phyloP scores from a whole-genome alignment of 64 coral and sea anemone species.

The Astreopora myriophthalma region DNA sequence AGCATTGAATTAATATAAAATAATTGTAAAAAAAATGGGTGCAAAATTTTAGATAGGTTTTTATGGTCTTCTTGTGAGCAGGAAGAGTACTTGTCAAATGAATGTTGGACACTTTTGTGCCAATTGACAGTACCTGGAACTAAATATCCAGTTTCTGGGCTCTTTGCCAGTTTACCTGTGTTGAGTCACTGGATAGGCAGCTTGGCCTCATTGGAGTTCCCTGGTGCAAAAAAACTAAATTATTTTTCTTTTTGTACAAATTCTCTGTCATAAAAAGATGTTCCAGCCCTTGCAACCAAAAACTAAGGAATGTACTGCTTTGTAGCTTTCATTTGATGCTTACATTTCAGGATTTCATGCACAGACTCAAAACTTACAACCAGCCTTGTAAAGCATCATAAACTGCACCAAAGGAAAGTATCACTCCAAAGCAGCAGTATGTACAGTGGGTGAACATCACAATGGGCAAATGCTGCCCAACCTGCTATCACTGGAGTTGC shows the following conservation, averaged over 20 bases:
- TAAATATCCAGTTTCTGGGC: no score
- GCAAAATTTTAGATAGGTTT: background rate
- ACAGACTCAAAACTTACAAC: background rate
- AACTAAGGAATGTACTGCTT: background rate
- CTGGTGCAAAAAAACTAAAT: background rate
- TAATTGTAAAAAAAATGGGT: background rate
- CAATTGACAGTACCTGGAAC: background rate
- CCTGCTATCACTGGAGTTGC: no score
- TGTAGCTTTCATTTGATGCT: background rate
- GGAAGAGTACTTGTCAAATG: background rate
- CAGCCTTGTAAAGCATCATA: background rate
- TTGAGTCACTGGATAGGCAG: no score
- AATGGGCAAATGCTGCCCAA: no score
- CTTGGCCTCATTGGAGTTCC: background rate
- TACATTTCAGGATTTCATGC: background rate
- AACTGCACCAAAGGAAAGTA: background rate
- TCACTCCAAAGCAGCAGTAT: no score
- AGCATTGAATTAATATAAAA: background rate
- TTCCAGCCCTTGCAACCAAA: no score
- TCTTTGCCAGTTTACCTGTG: no score
- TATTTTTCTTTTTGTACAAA: background rate
- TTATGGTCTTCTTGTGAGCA: background rate
- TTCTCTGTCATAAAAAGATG: no score
- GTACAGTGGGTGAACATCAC: no score
- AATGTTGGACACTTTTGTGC: background rate